Conservation (phyloP, 1,140 invertebrate species). For the Meloidogyne floridensis region DNA sequence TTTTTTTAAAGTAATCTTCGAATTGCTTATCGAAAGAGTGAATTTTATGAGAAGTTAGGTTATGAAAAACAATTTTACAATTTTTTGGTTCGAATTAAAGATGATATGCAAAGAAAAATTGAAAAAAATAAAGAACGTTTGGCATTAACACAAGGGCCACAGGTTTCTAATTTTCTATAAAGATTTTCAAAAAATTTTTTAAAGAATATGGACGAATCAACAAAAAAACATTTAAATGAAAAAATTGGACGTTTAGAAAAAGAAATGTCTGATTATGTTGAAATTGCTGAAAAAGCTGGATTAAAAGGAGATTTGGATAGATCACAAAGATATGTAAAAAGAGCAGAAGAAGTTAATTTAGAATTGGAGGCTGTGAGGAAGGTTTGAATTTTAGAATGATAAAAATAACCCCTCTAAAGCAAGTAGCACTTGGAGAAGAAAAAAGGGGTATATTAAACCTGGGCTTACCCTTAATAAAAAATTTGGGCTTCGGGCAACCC, state of each 20-base stretch:
- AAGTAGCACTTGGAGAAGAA: too few species aligned
- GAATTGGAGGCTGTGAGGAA: constrained; percentile 36
- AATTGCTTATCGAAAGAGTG: constrained; percentile 43
- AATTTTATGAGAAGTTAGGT: constrained; percentile 42
- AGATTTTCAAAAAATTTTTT: constrained; percentile 17
- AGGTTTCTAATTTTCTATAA: constrained; percentile 13
- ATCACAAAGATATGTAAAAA: constrained; percentile 44
- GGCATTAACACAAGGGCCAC: constrained; percentile 39
- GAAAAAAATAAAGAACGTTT: constrained; percentile 47
- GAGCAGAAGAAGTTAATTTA: constrained; percentile 37
- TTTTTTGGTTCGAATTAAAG: constrained; percentile 40
- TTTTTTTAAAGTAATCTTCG: constrained; percentile 33
- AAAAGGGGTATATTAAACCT: too few species aligned
- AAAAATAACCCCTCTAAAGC: too few species aligned
- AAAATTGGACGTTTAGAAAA: constrained; percentile 40
- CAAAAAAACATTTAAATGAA: constrained; percentile 31
- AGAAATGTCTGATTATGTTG: constrained; percentile 35
- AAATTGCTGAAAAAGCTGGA: constrained; percentile 37
- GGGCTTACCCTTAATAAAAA: too few species aligned
- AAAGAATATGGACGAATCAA: constrained; percentile 35
- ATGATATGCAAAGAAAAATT: constrained; percentile 51
- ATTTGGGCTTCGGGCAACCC: too few species aligned
- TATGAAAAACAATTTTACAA: constrained; percentile 47
- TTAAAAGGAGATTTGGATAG: constrained; percentile 38
- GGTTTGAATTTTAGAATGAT: neutral